A percentile compares a stretch with the other conserved stretches of the same genome.
Evolutionary conservation across 2,888 invertebrate genomes (phyloP).

Genomic region (Ptilodon capucinus): DNA sequence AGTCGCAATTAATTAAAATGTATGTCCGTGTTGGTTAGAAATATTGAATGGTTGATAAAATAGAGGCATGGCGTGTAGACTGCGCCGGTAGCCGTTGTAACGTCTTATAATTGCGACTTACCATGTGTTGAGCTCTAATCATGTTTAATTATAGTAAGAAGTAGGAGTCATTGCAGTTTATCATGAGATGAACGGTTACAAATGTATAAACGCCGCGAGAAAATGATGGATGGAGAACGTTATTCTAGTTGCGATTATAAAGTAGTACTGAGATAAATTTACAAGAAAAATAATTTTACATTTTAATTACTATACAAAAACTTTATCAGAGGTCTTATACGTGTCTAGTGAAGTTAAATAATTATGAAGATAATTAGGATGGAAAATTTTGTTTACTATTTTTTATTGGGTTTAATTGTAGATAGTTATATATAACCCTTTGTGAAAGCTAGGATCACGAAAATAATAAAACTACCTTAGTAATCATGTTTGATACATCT

Average conservation of each 20-base stretch:
- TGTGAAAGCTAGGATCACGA: too few species aligned
- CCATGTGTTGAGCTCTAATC: constrained; percentile 80
- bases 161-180: constrained; percentile 77
- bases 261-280: too few species aligned
- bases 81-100: constrained; percentile 71
- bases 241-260: constrained; percentile 26
- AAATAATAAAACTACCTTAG: too few species aligned
- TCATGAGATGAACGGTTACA: constrained; percentile 82
- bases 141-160: constrained; percentile 75
- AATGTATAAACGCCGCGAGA: constrained; percentile 61
- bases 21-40: constrained; percentile 66
- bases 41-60: constrained; percentile 68
- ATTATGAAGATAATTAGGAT: too few species aligned
- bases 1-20: constrained; percentile 54
- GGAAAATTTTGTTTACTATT: too few species aligned
- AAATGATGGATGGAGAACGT: constrained; percentile 61
- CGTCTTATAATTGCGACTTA: constrained; percentile 75
- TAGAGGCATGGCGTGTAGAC: constrained; percentile 68
- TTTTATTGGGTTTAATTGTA: too few species aligned
- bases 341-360: too few species aligned
- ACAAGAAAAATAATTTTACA: neutral
- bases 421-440: too few species aligned
- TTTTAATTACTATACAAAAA: neutral
- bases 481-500: too few species aligned
- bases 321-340: too few species aligned